phyloP scores from a whole-genome alignment of 2,888 invertebrate genomes.

The Atrina japonica region DNA sequence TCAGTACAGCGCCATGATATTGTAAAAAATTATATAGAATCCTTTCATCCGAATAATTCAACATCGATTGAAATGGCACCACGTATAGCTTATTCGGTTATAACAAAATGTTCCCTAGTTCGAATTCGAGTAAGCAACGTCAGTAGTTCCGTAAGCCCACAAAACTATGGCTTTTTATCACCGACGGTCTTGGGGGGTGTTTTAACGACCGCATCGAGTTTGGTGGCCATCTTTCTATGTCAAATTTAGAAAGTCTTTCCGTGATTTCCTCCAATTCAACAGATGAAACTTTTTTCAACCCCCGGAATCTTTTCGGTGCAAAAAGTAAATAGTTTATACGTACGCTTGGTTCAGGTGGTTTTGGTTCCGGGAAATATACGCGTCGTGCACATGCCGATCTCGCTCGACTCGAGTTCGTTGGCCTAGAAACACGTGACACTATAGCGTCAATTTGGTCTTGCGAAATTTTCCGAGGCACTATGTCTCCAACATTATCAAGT shows the following conservation, averaged over 20 bases:
- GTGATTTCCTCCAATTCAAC: conserved; percentile 26
- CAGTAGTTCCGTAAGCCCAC: too few relatives aligned
- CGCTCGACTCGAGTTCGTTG: conserved; percentile 28
- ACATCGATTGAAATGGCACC: too few relatives aligned
- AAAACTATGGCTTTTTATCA: too few relatives aligned
- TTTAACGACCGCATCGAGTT: background rate
- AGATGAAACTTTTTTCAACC: conserved; percentile 20
- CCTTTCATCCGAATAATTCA: too few relatives aligned
- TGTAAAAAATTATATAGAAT: too few relatives aligned
- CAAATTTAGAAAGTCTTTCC: conserved; percentile 13
- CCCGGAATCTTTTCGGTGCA: conserved; percentile 23
- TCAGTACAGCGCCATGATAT: too few relatives aligned
- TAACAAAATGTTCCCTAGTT: too few relatives aligned
- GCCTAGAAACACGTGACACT: conserved; percentile 23
- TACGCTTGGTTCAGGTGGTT: background rate
- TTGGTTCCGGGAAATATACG: conserved; percentile 5
- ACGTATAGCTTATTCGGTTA: too few relatives aligned
- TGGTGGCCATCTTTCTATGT: conserved; percentile 31
- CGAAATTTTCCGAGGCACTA: conserved; percentile 12
- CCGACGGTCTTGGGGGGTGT: too few relatives aligned
- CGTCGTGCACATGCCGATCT: conserved; percentile 16
- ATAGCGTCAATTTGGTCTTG: conserved; percentile 25
- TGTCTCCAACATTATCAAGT: background rate
- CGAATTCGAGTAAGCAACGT: too few relatives aligned
- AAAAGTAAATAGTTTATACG: conserved; percentile 21